phyloP scores from a whole-genome alignment of 2,888 invertebrate genomes.

The Drosophila multiciliata region DNA sequence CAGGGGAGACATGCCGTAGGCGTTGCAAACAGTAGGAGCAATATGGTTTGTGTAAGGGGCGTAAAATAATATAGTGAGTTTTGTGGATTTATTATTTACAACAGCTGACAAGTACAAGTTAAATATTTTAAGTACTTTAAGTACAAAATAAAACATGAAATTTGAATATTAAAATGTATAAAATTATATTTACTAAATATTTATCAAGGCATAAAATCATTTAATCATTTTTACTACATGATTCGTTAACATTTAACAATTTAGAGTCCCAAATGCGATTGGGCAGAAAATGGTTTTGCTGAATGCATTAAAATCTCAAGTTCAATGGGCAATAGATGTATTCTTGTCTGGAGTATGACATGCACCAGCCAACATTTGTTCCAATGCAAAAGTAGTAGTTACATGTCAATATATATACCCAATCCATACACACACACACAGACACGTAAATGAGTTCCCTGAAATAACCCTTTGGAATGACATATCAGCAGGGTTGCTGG shows the following conservation, averaged over 20 bases:
- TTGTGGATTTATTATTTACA: background rate
- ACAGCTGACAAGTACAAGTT: background rate
- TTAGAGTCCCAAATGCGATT: background rate
- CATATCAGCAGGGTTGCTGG: conserved; percentile 47
- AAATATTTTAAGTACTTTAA: background rate
- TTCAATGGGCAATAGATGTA: conserved; percentile 33
- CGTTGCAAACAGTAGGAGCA: conserved; percentile 22
- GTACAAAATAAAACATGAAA: background rate
- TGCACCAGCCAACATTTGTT: conserved; percentile 26
- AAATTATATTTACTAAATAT: background rate
- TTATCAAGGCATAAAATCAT: background rate
- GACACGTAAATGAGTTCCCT: conserved; percentile 10
- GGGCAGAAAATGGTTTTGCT: background rate
- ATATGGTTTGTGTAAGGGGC: background rate
- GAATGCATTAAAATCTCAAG: conserved; percentile 34
- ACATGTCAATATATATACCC: conserved; percentile 1
- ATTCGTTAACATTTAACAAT: background rate
- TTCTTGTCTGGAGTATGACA: conserved; percentile 13
- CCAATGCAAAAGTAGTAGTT: background rate
- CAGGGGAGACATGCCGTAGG: conserved; percentile 2
- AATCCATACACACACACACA: conserved; percentile 12
- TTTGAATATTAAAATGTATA: background rate
- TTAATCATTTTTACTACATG: background rate
- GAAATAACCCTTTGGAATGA: conserved; percentile 65
- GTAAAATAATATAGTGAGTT: background rate